Base-by-base conservation (phyloP, 1,140 invertebrate genomes). In the Tetramorium alpestre region DNA sequence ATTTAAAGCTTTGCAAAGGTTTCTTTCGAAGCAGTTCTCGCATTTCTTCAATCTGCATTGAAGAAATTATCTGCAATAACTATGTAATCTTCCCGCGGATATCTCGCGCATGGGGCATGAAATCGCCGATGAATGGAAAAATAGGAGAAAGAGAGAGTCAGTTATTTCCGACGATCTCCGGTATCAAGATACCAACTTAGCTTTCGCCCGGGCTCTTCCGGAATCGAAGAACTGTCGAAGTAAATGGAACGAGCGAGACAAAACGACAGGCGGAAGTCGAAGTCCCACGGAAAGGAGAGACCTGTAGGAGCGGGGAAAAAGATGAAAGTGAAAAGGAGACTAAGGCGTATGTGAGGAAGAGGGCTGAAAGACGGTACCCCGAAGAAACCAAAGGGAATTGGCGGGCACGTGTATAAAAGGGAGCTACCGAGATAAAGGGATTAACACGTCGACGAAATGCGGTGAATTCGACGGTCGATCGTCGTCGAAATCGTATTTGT, bases 381-480 rank as follows among this genome's bases (percentile, higher is more conserved):
- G 49, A 25, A 69, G 65, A 54, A 58, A 85, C 41, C n/a, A 22
- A 38, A 64, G 72, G 70, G 64, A 70, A 84, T 54, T 33, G 72
- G 51, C 22, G 51, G 67, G 51, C 76, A 77, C n/a, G 64, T 81
- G 47, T 51, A 62, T 78, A 80, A 69, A 86, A 60, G 76, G 76
- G 77, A 78, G 76, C 84, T 69, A 69, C 49, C 58, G 38, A 69
- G 85, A 86, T 86, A 88, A 88, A 69, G 64, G 73, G 87, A 88
- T 88, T 88, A 88, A 88, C 87, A 77, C 87, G 82, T 77, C 73
- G 82, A 77, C 73, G 73, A 72, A 78, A 78, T 70, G 82, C 73
- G 72, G 82, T 86, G 70, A 88, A 38, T 73, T 18, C 82, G 54
- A 80, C 82, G 54, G 82, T 56, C 54, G 82, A 67, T 88, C 72